Evolutionary conservation across 2,888 invertebrate species (phyloP), one percentile per base, ranked within the genome.

Genomic region (Malthinus flaveolus): DNA sequence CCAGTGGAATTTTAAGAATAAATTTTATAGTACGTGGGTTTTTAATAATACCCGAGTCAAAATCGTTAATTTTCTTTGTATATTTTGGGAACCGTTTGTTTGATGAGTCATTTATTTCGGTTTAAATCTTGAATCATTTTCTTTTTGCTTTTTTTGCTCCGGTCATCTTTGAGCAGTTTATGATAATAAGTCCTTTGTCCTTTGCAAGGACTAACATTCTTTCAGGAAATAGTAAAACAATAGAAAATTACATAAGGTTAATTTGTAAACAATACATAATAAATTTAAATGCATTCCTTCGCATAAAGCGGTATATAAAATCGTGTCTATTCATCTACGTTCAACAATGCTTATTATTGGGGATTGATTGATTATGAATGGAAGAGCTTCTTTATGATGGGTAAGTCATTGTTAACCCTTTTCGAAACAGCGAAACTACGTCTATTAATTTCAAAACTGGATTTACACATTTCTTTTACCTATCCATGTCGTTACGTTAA

Each of bases 191-290:
- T 59, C 59, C 64, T 62, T 64, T 60, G 59, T 59, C 59, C 64
- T 62, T 64, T 60, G 50, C 59, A 64, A 62, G 64, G 57, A 59
- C 59, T 56, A 50, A 49, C 54, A 64, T 64, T 59, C 61, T 55
- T 60, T 23, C 47, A 32, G 52, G 60, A 56, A 57, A 47, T 53
- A 53, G 59, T 54, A 49, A 52, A 44, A 49, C 46, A 45, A 55
- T 54, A 57, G 45, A 48, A 60, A 64, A 62, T 62, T 52, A 52
- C 52, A 49, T 57, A 53, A 60, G 55, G 39, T 15, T 59, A 49
- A 61, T 64, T 64, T 64, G 64, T 62, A 62, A 60, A 64, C 64
- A 64, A 64, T 62, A 45, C 50, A 42, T 7, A 36, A 34, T 55
- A 56, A 23, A 59, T 59, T 55, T 59, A 59, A 56, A 56, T 36